These are phyloP conservation scores for Apocheima hispidaria DNA, from an alignment of 2,888 invertebrate species.

Conservation along the genomic window DNA sequence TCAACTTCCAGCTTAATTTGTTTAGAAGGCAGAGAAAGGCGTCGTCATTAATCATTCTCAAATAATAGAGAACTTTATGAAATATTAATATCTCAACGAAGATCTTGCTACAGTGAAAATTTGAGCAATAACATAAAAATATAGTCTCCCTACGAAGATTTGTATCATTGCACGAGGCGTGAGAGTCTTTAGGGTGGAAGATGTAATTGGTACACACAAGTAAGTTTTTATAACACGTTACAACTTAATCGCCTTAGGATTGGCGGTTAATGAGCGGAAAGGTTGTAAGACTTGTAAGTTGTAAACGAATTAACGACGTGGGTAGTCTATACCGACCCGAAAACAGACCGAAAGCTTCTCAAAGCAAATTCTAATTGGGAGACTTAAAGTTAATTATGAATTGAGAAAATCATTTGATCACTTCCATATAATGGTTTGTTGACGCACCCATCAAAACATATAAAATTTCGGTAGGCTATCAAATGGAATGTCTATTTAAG, in stretches of 20 bases:
- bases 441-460: slow-evolving; percentile 41
- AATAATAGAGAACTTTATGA: slow-evolving; percentile 65
- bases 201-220: slow-evolving; percentile 78
- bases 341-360: slow-evolving; percentile 30
- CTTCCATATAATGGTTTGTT: slow-evolving; percentile 49
- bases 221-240: slow-evolving; percentile 75
- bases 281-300: slow-evolving; percentile 50
- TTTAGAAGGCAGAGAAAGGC: slow-evolving; percentile 44
- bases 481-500: slow-evolving; percentile 50
- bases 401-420: slow-evolving; percentile 52
- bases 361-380: slow-evolving; percentile 36
- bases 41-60: slow-evolving; percentile 64
- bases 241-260: slow-evolving; percentile 78
- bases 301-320: slow-evolving; percentile 75
- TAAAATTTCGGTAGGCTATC: slow-evolving; percentile 46
- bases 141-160: slow-evolving; percentile 68
- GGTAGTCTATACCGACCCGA: slow-evolving; percentile 59
- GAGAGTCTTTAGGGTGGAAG: slow-evolving; percentile 72
- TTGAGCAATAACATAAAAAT: slow-evolving; percentile 68
- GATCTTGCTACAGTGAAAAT: slow-evolving; percentile 47
- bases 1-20: slow-evolving; percentile 46
- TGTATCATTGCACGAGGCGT: slow-evolving; percentile 68
- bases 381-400: slow-evolving; percentile 42
- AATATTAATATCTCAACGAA: slow-evolving; percentile 47
- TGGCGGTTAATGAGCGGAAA: slow-evolving; percentile 83